Conservation (phyloP, 2,113 vertebrate species). For the Carassius auratus region DNA sequence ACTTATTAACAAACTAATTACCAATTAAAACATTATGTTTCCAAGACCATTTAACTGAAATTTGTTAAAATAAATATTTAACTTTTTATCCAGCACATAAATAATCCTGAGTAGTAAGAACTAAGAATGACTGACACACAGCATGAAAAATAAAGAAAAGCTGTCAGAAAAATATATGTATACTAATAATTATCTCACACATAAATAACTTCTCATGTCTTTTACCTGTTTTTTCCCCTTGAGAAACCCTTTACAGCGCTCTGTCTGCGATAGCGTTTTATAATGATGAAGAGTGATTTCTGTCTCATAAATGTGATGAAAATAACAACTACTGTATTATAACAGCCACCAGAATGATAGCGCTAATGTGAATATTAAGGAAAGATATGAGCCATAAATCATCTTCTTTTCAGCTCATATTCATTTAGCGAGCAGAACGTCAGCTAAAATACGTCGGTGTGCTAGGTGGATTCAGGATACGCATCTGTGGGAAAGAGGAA, state of each 20-base stretch:
- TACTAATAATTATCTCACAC: constrained; percentile 51
- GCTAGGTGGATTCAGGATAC: not conserved
- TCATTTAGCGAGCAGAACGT: not conserved
- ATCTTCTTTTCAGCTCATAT: constrained; percentile 11
- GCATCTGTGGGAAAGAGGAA: not conserved
- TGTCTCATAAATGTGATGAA: constrained; percentile 57
- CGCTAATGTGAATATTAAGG: constrained; percentile 41
- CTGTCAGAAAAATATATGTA: not conserved
- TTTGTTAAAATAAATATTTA: too few species aligned
- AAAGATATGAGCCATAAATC: constrained; percentile 35
- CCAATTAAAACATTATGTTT: too few species aligned
- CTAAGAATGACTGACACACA: too few species aligned
- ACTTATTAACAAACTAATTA: too few species aligned
- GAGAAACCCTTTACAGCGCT: constrained; percentile 56
- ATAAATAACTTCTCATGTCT: constrained; percentile 18
- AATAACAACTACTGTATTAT: constrained; percentile 47
- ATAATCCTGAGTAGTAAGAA: too few species aligned
- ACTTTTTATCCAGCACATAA: too few species aligned
- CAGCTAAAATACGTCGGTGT: constrained; percentile 21
- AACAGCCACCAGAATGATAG: constrained; percentile 36
- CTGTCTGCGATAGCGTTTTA: constrained; percentile 54
- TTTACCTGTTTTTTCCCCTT: constrained; percentile 1
- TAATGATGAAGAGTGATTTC: constrained; percentile 39
- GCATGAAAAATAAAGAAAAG: constrained; percentile 9
- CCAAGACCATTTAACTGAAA: too few species aligned